Percentiles rank a stretch among this genome's conserved stretches.
These are phyloP conservation scores for Erethizon dorsatum DNA, from an alignment of 2,797 vertebrate genomes.

Conservation along the genomic window DNA sequence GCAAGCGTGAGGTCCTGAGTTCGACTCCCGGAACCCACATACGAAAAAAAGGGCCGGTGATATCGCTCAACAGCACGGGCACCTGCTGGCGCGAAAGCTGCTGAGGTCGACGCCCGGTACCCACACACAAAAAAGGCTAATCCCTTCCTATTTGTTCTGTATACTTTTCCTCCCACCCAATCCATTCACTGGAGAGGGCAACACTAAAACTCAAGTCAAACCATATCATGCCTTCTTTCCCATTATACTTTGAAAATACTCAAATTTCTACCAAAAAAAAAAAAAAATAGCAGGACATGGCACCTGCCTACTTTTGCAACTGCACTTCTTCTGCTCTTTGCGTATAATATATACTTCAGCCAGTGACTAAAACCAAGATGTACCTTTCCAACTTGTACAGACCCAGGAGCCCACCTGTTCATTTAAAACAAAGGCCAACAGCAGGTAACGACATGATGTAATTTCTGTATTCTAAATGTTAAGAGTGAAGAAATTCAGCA, in stretches of 20 bases:
- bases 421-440: background rate
- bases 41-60: too few relatives aligned
- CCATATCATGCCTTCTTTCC: background rate
- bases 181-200: background rate
- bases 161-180: background rate
- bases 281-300: background rate
- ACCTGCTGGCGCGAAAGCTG: too few relatives aligned
- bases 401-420: background rate
- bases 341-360: background rate
- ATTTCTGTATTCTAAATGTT: background rate
- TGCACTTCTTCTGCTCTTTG: background rate
- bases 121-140: background rate
- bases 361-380: conserved; percentile 14
- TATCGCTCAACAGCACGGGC: too few relatives aligned
- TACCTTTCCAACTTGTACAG: background rate
- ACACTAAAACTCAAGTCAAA: background rate
- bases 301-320: background rate
- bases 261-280: background rate
- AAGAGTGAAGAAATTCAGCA: background rate
- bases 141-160: background rate
- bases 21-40: too few relatives aligned
- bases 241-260: background rate
- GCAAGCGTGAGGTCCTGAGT: too few relatives aligned
- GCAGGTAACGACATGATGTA: background rate
- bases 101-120: too few relatives aligned